A percentile compares a stretch with the other conserved stretches of the same genome.
These are phyloP conservation scores for Ophion costatus DNA, from an alignment of 2,888 invertebrate genomes.

Conservation along the genomic window DNA sequence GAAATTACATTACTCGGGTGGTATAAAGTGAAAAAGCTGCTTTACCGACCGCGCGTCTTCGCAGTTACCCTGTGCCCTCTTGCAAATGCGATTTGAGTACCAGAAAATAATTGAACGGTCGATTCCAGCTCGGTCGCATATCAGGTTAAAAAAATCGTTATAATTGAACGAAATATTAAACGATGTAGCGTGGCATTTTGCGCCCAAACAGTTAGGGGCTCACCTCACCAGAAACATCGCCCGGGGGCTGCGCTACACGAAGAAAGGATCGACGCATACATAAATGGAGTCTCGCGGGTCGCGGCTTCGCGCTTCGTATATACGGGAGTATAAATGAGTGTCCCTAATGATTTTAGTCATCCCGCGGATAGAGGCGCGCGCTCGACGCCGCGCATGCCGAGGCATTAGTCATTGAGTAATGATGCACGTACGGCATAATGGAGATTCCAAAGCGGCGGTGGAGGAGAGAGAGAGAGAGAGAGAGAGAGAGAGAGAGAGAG, in stretches of 20 bases:
- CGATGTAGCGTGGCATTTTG: background rate
- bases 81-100: too few species aligned
- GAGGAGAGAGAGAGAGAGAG: slow-evolving; percentile 53
- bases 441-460: slow-evolving; percentile 59
- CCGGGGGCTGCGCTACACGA: background rate
- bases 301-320: background rate
- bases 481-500: slow-evolving; percentile 37
- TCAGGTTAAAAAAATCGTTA: too few species aligned
- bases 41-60: too few species aligned
- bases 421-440: slow-evolving; percentile 77
- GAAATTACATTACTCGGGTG: too few species aligned
- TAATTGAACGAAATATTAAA: too few species aligned
- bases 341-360: slow-evolving; percentile 77
- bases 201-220: background rate
- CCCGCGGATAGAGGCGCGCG: slow-evolving; percentile 52
- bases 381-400: slow-evolving; percentile 20
- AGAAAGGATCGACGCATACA: slow-evolving; percentile 14
- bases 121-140: too few species aligned
- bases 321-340: slow-evolving; percentile 73
- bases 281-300: slow-evolving; percentile 25
- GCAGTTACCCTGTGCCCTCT: too few species aligned
- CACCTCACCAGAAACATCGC: slow-evolving; percentile 9
- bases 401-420: slow-evolving; percentile 75
- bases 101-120: too few species aligned
- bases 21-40: too few species aligned